Evolutionary conservation across 2,797 vertebrate genomes (phyloP).

Genomic region (Danio aesculapii): DNA sequence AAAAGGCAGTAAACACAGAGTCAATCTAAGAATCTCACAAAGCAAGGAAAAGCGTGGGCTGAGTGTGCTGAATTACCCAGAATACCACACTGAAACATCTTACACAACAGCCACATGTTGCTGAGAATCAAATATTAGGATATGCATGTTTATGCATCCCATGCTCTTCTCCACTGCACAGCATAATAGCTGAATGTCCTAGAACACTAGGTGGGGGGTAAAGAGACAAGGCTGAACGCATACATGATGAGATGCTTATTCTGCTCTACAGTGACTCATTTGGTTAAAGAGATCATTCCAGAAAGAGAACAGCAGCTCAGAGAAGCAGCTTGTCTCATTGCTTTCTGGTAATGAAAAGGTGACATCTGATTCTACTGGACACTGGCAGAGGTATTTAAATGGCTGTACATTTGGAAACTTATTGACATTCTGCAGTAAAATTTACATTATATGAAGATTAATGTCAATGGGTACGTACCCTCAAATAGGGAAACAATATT

Average conservation of each 20-base stretch:
- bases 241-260: slow-evolving; percentile 2
- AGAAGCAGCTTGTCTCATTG: not conserved
- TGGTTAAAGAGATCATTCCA: not conserved
- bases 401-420: not conserved
- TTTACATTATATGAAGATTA: not conserved
- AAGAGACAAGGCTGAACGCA: not conserved
- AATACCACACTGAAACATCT: slow-evolving; percentile 41
- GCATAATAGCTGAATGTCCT: slow-evolving; percentile 19
- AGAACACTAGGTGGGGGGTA: slow-evolving; percentile 10
- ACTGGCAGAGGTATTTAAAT: not conserved
- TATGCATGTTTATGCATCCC: not conserved
- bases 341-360: not conserved
- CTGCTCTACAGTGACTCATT: slow-evolving; percentile 1
- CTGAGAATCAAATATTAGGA: slow-evolving; percentile 37
- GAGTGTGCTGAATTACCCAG: slow-evolving; percentile 41
- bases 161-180: slow-evolving; percentile 1
- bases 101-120: slow-evolving; percentile 37
- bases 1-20: slow-evolving; percentile 21
- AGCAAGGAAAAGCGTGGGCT: slow-evolving; percentile 26
- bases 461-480: too few species aligned
- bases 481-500: too few species aligned
- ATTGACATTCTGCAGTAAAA: not conserved
- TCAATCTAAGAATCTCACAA: slow-evolving; percentile 9
- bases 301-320: not conserved
- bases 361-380: not conserved